Base-by-base conservation (phyloP, 2,113 vertebrate species). In the Forbesichthys papilliferus region DNA sequence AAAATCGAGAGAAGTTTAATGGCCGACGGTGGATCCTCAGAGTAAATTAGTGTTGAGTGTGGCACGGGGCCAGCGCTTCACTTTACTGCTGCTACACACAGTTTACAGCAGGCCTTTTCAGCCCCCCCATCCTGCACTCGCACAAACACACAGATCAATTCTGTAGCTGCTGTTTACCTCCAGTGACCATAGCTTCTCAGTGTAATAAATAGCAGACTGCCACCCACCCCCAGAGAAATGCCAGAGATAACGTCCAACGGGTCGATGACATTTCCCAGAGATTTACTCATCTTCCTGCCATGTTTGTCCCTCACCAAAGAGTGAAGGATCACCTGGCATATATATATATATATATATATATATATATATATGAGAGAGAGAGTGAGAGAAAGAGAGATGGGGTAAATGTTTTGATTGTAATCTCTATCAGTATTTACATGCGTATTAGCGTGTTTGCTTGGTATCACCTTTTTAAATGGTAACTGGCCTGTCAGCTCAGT, bases 231-330 rank as follows among this genome's bases (percentile, higher is more conserved):
- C 62, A 95, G 86, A 33, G 95, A 92, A 46, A 94, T 85, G 3
- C 96, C 96, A 0, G 90, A 84, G 6, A 96, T 94, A 5, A 98
- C 92, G 1, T 97, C 95, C 68, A 97, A 78, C 0, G 96, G 96
- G 77, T 98, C 93, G 0, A 97, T 94, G 79, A 98, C 95, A 0
- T 98, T 98, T 71, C 96, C 96, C 20, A 98, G 88, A 47, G 96
- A 97, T 80, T 98, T 98, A 80, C 95, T 97, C 96, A 98, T 97
- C 85, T 97, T 98, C 68, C 95, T 88, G 12, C 96, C 96, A 0
- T 98, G 92, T 56, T 95, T 94, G 55, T 98, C 96, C 16, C 96
- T 91, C 42, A 98, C 94, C 1, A 98, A 86, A 5, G 96, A 93
- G 4, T 98, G 96, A 33, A 96, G 90, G 54, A 96, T 93, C 66